phyloP scores from a whole-genome alignment of 2,113 vertebrate genomes.

The Loxodonta africana region DNA sequence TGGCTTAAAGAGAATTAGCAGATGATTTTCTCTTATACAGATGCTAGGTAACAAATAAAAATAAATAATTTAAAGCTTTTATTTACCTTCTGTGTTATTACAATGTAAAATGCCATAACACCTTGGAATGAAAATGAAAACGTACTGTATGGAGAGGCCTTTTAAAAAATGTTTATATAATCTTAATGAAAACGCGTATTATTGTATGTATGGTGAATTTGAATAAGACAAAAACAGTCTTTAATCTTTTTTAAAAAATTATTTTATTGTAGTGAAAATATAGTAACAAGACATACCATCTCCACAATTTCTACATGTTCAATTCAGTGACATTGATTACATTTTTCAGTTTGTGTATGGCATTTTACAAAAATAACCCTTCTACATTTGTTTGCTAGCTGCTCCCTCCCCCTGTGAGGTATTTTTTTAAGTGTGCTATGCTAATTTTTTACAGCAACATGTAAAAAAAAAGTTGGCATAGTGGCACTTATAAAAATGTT shows the following conservation, averaged over 20 bases:
- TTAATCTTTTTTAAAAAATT: not conserved
- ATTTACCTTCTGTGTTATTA: conserved; percentile 32
- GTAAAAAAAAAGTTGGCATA: too few relatives aligned
- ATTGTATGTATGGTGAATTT: not conserved
- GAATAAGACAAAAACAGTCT: not conserved
- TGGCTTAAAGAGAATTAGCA: not conserved
- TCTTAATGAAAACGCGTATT: conserved; percentile 39
- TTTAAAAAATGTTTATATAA: not conserved
- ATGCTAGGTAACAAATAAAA: conserved; percentile 27
- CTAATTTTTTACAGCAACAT: too few relatives aligned
- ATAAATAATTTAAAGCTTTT: conserved; percentile 27
- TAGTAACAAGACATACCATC: not conserved
- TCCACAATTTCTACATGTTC: not conserved
- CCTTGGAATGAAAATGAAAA: conserved; percentile 25
- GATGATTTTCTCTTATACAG: not conserved
- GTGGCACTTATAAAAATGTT: too few relatives aligned
- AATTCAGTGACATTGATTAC: not conserved
- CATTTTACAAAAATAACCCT: too few relatives aligned
- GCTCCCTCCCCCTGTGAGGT: too few relatives aligned
- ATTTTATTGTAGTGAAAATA: not conserved
- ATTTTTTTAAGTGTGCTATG: too few relatives aligned
- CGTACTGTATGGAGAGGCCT: not conserved
- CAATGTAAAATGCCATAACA: conserved; percentile 15
- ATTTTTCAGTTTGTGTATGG: not conserved
- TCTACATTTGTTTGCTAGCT: too few relatives aligned